Evolutionary conservation across 2,113 vertebrate genomes (phyloP), one percentile per base, ranked within the genome.

Genomic region (Oreochromis tanganicae): DNA sequence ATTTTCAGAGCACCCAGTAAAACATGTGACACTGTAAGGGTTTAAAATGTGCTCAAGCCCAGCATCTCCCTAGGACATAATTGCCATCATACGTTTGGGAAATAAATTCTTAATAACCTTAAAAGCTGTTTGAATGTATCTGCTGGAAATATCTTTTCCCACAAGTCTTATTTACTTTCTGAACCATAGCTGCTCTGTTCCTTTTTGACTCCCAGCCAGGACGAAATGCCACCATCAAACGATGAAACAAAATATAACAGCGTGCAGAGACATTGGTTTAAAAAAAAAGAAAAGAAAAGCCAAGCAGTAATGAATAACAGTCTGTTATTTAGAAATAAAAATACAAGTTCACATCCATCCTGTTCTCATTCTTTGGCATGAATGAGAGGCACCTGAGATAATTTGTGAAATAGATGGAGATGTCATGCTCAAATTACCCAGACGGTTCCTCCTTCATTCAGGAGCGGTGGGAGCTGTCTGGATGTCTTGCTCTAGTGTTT

Each of bases 401-500:
- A 81, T 92, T 82, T 86, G 82, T 41, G 55, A 83, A 84, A 91
- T 87, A 85, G 52, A 91, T 91, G 68, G 89, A 91, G 89, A 90
- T 75, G 89, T 91, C 87, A 83, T 27, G 55, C 80, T 87, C 61
- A 87, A 88, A 87, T 93, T 85, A 85, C 41, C 41, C 36, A 80
- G 80, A 88, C 12, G 7, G 24, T 16, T 48, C 56, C 34, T 68
- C 55, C 46, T 66, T 56, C 41, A 75, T 57, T 79, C 7, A 41
- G 85, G 80, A 90, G 75, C 83, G 34, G 80, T 83, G 56, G 83
- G 89, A 92, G 82, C 85, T 81, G 41, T 82, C 46, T 21, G 41
- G 54, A 16, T 55, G 46, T 82, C 80, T 78, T 27, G n/a, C 80
- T 80, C 56, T 84, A 56, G 2, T 75, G 79, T 63, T 78, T 92